Evolutionary conservation across 35 echinoderm and acorn worm species (phyloP).

Genomic region (Amphiura filiformis): DNA sequence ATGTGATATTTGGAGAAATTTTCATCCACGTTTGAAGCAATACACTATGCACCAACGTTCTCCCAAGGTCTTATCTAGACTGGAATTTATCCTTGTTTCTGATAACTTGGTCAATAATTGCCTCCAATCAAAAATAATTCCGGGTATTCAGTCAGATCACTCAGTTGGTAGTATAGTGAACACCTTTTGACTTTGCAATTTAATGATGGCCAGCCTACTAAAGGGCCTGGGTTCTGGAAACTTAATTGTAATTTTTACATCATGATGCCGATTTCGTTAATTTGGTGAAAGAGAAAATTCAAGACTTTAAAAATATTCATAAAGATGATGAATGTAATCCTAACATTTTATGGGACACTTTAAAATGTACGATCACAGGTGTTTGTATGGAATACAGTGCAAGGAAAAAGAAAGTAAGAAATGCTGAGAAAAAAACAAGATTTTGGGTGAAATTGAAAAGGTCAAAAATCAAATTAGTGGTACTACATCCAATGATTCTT

Average conservation of each 20-base stretch:
- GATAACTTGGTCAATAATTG: background rate
- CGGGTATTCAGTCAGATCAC: background rate
- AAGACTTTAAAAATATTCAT: background rate
- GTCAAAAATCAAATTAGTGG: background rate
- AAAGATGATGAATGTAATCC: background rate
- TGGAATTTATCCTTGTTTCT: background rate
- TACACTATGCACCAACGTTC: background rate
- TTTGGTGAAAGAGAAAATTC: background rate
- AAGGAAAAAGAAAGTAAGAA: background rate
- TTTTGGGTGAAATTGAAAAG: background rate
- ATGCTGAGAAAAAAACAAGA: background rate
- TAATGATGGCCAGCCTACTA: background rate
- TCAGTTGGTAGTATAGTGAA: too few species aligned
- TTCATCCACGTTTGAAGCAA: background rate
- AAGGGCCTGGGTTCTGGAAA: background rate
- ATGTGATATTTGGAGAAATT: background rate
- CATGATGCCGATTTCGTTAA: background rate
- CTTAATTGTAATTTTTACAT: background rate
- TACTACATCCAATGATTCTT: background rate
- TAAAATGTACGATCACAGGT: background rate
- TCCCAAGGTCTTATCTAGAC: background rate
- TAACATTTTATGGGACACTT: background rate
- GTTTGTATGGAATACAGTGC: background rate
- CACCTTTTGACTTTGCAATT: background rate
- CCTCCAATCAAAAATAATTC: background rate